phyloP scores from a whole-genome alignment of 2,797 vertebrate genomes.

The Alectoris magna region DNA sequence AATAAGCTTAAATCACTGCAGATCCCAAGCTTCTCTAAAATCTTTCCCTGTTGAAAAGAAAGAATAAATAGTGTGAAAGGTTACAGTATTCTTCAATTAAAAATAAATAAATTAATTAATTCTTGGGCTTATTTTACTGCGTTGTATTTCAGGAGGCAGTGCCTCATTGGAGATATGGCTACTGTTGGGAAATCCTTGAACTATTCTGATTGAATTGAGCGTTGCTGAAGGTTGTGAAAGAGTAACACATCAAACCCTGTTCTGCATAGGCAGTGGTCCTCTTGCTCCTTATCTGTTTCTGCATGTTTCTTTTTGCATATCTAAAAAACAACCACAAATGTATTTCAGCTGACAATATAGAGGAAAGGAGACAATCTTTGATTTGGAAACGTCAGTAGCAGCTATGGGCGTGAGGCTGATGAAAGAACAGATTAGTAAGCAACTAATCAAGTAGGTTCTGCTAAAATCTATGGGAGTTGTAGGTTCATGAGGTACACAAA shows the following conservation, averaged over 20 bases:
- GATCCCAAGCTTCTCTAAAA: slow-evolving; percentile 80
- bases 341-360: neutral
- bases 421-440: neutral
- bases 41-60: slow-evolving; percentile 75
- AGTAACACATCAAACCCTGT: neutral
- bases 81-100: neutral
- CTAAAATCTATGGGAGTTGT: neutral
- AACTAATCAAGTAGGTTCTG: neutral
- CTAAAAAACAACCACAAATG: neutral
- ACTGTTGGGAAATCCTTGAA: neutral
- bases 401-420: neutral
- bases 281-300: neutral
- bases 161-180: neutral
- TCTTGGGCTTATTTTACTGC: neutral
- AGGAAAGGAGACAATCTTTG: neutral
- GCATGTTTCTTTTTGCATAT: neutral
- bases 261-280: neutral
- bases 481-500: neutral
- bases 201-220: neutral
- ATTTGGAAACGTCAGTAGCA: neutral
- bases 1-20: slow-evolving; percentile 78
- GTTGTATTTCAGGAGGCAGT: neutral
- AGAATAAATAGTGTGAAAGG: neutral
- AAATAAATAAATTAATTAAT: neutral
- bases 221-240: neutral